These are phyloP conservation scores for Strix aluco DNA, from an alignment of 2,113 vertebrate species.

Conservation along the genomic window DNA sequence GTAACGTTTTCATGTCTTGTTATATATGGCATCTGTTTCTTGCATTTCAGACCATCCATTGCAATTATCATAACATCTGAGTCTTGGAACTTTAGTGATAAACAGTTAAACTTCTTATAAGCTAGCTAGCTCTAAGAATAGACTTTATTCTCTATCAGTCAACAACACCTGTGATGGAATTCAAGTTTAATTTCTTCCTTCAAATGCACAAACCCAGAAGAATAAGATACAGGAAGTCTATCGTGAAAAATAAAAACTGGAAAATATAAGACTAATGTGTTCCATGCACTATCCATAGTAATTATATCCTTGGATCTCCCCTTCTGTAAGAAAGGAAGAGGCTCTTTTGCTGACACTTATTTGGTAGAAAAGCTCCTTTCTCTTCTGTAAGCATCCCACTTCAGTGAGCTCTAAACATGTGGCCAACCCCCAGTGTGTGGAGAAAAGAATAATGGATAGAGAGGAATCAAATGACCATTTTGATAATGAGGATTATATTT, in stretches of 20 bases:
- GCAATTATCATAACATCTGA: not conserved
- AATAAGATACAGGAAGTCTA: not conserved
- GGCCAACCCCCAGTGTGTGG: not conserved
- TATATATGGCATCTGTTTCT: not conserved
- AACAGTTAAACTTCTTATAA: slow-evolving; percentile 11
- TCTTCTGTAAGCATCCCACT: not conserved
- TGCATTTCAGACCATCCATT: not conserved
- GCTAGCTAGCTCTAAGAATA: slow-evolving; percentile 12
- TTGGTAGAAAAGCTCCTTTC: not conserved
- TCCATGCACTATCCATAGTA: not conserved
- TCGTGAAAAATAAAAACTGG: not conserved
- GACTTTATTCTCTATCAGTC: not conserved
- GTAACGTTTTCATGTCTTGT: not conserved
- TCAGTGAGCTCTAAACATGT: not conserved
- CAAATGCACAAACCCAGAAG: not conserved
- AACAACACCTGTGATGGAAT: not conserved
- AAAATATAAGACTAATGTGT: not conserved
- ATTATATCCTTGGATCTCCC: not conserved
- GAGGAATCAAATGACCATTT: not conserved
- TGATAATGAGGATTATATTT: not conserved
- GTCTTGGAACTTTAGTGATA: not conserved
- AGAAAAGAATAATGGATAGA: not conserved
- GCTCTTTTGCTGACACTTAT: not conserved
- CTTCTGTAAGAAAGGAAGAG: not conserved
- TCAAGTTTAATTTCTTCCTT: not conserved